phyloP scores from a whole-genome alignment of 2,888 invertebrate species.

The Chrysolina americana region DNA sequence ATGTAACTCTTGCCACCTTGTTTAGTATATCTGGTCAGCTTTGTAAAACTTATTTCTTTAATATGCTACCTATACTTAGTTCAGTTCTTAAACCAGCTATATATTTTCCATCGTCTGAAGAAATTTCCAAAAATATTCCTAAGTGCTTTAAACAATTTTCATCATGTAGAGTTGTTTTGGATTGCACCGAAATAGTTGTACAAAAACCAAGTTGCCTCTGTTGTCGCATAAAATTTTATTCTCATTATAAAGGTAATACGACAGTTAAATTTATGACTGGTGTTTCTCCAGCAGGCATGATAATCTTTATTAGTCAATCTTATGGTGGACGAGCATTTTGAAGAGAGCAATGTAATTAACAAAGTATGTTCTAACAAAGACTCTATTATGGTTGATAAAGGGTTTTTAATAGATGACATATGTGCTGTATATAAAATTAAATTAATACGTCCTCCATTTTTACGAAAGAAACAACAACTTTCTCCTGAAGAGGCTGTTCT shows the following conservation, averaged over 20 bases:
- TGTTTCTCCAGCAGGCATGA: conserved; percentile 30
- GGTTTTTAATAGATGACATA: conserved; percentile 43
- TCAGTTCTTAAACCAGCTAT: not conserved
- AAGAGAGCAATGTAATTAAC: conserved; percentile 36
- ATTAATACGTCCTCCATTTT: conserved; percentile 46
- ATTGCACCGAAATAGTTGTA: not conserved
- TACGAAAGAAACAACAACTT: conserved; percentile 46
- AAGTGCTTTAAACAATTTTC: not conserved
- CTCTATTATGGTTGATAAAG: conserved; percentile 49
- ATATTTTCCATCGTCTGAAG: not conserved
- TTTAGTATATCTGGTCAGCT: not conserved
- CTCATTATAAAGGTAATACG: too few relatives aligned
- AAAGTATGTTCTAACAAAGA: conserved; percentile 23
- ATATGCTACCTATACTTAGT: not conserved
- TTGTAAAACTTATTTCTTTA: not conserved
- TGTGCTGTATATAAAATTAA: conserved; percentile 39
- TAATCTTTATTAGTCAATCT: conserved; percentile 32
- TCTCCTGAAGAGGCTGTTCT: conserved; percentile 35
- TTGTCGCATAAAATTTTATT: too few relatives aligned
- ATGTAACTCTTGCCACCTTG: conserved; percentile 30
- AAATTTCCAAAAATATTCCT: not conserved
- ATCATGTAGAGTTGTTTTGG: not conserved
- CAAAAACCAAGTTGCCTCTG: not conserved
- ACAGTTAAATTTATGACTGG: not conserved
- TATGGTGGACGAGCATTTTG: conserved; percentile 44